Base-by-base conservation (phyloP, 2,797 vertebrate genomes). In the Apogon hyalosoma region DNA sequence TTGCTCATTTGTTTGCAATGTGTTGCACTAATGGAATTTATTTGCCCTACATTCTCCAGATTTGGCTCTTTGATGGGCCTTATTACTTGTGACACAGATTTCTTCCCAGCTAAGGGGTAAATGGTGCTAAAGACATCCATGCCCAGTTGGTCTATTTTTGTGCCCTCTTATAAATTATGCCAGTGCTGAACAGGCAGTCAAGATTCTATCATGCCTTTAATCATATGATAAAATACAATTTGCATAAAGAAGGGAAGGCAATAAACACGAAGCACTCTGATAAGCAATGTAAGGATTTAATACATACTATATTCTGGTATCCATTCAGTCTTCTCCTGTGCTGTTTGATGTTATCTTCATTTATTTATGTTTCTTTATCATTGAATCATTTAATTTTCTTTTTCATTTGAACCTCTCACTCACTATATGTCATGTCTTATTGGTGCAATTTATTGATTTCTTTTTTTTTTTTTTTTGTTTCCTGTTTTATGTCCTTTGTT, bases 21-120 rank as follows among this genome's bases (percentile, higher is more conserved):
- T 88, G 85, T 88, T 87, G 66, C 75, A 69, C 84, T 91, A 90
- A 91, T 93, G 82, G 73, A 90, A 87, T 88, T 80, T 88, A 88
- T 91, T 89, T 86, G 83, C 82, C 84, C 84, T 85, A 87, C 75
- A 90, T 91, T 91, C 58, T 73, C 69, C 69, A 75, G 47, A 89
- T 84, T 73, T 79, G 55, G 72, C 63, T 82, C 71, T 91, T 87
- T 91, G 66, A 88, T 88, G 70, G 71, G 57, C 75, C 77, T 82
- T 90, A 85, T 91, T 87, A 84, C 71, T 84, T 80, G 80, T 79
- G 77, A 86, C 85, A 88, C 77, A 71, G 69, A 79, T 85, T 88
- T 39, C 46, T 76, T 80, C 39, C 52, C 63, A 69, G 65, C 69
- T 82, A 73, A 82, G 65, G 73, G 81, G 69, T 85, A 87, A 90